Evolutionary conservation across 2,113 vertebrate genomes (phyloP).

Genomic region (Progne subis): DNA sequence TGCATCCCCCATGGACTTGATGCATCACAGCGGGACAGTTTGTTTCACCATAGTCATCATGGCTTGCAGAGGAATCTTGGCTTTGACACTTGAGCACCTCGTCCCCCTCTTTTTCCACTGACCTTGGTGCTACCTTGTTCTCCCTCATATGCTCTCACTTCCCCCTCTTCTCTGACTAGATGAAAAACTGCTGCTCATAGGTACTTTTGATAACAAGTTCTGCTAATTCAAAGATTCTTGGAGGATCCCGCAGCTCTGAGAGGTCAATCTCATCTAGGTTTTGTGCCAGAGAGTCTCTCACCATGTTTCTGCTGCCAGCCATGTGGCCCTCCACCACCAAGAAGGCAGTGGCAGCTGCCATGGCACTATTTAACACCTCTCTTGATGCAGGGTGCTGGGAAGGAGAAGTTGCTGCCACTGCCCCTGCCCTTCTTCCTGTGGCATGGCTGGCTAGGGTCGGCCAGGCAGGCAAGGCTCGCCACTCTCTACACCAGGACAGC

Average conservation of each 20-base stretch:
- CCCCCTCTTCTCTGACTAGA: neutral
- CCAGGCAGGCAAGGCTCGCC: neutral
- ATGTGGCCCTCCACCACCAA: neutral
- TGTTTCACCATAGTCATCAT: neutral
- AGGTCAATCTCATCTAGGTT: neutral
- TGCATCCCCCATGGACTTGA: neutral
- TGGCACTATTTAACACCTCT: neutral
- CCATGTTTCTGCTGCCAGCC: neutral
- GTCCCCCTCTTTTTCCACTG: neutral
- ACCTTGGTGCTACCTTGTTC: neutral
- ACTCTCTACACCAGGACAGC: rapidly evolving
- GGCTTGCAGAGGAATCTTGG: neutral
- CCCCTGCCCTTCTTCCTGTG: neutral
- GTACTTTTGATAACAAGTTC: neutral
- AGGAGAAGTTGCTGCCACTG: neutral
- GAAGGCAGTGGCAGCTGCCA: too few species aligned
- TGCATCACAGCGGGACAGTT: neutral
- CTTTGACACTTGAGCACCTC: neutral
- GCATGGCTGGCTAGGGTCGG: rapidly evolving
- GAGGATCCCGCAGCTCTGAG: rapidly evolving
- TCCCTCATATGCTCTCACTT: too few species aligned
- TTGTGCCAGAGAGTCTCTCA: neutral
- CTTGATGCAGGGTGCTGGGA: neutral
- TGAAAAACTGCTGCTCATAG: neutral
- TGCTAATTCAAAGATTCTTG: neutral